Evolutionary conservation across 2,113 vertebrate genomes (phyloP).

Genomic region (Pleuronectes platessa): DNA sequence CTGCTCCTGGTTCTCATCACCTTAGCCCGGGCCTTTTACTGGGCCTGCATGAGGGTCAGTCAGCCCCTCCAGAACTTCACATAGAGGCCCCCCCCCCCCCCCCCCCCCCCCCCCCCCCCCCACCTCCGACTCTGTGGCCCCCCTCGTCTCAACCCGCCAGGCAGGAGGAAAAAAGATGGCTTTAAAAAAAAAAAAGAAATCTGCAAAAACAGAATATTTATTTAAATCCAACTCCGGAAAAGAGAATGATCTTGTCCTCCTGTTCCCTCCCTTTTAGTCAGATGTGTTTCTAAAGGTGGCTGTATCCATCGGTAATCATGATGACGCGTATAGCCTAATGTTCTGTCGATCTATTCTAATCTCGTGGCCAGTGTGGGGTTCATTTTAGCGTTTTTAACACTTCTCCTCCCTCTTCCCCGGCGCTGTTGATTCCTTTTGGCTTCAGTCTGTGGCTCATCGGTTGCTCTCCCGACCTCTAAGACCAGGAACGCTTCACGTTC

Average conservation of each 20-base stretch:
- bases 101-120: no score
- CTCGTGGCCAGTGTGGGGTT: slow-evolving; percentile 69
- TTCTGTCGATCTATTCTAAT: slow-evolving; percentile 67
- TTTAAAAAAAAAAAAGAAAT: slow-evolving; percentile 32
- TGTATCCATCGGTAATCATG: slow-evolving; percentile 54
- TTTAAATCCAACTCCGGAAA: slow-evolving; percentile 55
- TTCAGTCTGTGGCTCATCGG: slow-evolving; percentile 50
- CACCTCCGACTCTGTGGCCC: not conserved
- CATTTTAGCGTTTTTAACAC: slow-evolving; percentile 61
- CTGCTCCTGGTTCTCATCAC: slow-evolving; percentile 87
- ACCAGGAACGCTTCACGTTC: slow-evolving; percentile 14
- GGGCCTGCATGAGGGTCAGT: slow-evolving; percentile 89
- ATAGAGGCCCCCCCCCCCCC: slow-evolving; percentile 56
- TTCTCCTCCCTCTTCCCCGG: not conserved
- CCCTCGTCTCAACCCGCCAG: slow-evolving; percentile 30
- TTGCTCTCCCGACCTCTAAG: slow-evolving; percentile 34
- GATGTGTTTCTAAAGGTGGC: slow-evolving; percentile 66
- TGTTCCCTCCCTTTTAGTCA: slow-evolving; percentile 52
- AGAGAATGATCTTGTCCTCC: slow-evolving; percentile 37
- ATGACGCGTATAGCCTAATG: slow-evolving; percentile 62
- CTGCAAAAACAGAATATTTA: slow-evolving; percentile 65
- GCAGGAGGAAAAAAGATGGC: slow-evolving; percentile 51
- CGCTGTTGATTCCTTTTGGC: slow-evolving; percentile 19
- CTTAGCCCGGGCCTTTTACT: slow-evolving; percentile 89
- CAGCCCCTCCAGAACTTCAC: slow-evolving; percentile 84